A percentile compares a stretch with the other conserved stretches of the same genome.
Conservation (phyloP, 2,113 vertebrate species). For the Prolemur simus region DNA sequence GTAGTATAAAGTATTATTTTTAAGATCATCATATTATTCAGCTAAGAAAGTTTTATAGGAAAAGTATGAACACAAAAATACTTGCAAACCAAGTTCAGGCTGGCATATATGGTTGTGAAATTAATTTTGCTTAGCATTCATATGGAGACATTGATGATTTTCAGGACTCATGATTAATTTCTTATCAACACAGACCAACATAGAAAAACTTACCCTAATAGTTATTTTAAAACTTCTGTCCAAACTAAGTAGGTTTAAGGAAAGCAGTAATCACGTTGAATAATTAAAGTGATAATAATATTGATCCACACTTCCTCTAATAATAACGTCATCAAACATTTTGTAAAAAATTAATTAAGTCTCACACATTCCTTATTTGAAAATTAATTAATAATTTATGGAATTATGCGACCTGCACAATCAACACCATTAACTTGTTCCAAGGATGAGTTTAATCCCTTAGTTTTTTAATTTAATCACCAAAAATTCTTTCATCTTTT, state of each 20-base stretch:
- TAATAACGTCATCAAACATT: constrained; percentile 56
- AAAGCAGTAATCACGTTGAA: constrained; percentile 31
- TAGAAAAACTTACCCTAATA: background rate
- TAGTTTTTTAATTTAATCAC: constrained; percentile 61
- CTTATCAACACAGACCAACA: background rate
- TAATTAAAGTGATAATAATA: constrained; percentile 68
- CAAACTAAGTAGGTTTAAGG: constrained; percentile 1
- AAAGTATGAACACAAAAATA: background rate
- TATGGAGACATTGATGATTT: background rate
- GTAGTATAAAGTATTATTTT: background rate
- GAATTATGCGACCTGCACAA: constrained; percentile 37
- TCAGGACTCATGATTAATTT: background rate
- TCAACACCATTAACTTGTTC: constrained; percentile 39
- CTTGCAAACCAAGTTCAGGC: background rate
- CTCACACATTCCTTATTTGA: constrained; percentile 54
- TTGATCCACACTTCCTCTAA: constrained; percentile 56
- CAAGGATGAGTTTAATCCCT: constrained; percentile 54
- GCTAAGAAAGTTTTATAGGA: background rate
- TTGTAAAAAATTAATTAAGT: constrained; percentile 72
- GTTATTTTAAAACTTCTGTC: constrained; percentile 17
- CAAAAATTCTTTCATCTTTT: constrained; percentile 55
- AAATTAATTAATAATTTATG: constrained; percentile 66
- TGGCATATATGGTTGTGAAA: background rate
- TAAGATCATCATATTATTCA: background rate
- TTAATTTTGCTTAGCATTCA: background rate